Evolutionary conservation across 2,113 vertebrate genomes (phyloP).

Genomic region (Seriola quinqueradiata): DNA sequence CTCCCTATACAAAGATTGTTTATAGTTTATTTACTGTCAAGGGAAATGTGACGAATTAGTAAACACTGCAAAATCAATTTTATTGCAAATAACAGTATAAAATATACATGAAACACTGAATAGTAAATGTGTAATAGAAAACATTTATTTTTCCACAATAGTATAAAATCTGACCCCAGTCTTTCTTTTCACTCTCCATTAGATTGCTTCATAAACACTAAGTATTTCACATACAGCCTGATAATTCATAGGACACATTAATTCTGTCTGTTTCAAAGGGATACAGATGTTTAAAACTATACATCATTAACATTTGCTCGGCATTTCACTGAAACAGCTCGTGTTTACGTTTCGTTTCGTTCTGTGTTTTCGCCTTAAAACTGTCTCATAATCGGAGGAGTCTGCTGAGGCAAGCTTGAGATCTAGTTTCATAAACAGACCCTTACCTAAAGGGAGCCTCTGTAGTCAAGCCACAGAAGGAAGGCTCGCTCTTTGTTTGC

Average conservation of each 20-base stretch:
- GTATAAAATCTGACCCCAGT: neutral
- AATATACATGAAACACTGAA: neutral
- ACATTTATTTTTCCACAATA: neutral
- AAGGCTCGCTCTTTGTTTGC: constrained; percentile 3
- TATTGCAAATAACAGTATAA: neutral
- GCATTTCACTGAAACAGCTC: neutral
- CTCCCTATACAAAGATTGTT: neutral
- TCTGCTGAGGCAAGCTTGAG: neutral
- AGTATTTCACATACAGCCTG: neutral
- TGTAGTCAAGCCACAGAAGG: constrained; percentile 6
- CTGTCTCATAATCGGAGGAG: neutral
- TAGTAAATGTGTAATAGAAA: neutral
- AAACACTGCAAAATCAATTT: neutral
- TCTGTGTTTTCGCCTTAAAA: neutral
- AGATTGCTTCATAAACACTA: neutral
- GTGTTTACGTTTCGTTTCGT: neutral
- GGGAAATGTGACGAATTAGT: neutral
- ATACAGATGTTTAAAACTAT: neutral
- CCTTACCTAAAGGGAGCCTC: constrained; percentile 13
- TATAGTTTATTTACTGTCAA: neutral
- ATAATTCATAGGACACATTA: neutral
- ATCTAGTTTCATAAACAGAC: neutral
- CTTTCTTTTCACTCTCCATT: neutral
- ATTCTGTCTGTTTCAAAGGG: constrained; percentile 13
- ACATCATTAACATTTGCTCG: neutral